phyloP scores from a whole-genome alignment of 2,888 invertebrate genomes.

The Leptinotarsa peninsularis region DNA sequence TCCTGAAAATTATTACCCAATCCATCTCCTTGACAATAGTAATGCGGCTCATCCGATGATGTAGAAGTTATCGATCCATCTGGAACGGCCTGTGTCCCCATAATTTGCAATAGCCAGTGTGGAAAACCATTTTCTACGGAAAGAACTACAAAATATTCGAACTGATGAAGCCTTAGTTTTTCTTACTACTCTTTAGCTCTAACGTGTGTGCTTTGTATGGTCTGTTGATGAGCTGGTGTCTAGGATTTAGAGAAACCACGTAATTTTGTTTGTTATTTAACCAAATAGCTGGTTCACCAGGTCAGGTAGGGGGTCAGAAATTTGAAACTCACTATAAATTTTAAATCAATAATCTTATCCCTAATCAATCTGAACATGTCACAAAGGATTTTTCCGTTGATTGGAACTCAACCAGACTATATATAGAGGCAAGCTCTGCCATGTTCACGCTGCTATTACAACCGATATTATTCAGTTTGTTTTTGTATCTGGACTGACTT shows the following conservation, averaged over 20 bases:
- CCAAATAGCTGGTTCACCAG: too few relatives aligned
- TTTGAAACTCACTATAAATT: not conserved
- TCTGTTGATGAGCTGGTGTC: too few relatives aligned
- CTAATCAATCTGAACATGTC: too few relatives aligned
- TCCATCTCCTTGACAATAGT: slow-evolving; percentile 66
- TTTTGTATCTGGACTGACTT: too few relatives aligned
- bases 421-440: too few relatives aligned
- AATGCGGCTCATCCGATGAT: slow-evolving; percentile 61
- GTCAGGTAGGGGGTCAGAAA: not conserved
- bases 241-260: too few relatives aligned
- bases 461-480: too few relatives aligned
- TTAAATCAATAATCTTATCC: too few relatives aligned
- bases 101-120: slow-evolving; percentile 62
- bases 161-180: not conserved
- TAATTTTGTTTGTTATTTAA: too few relatives aligned
- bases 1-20: slow-evolving; percentile 55
- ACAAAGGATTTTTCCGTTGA: too few relatives aligned
- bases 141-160: slow-evolving; percentile 10
- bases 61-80: slow-evolving; percentile 36
- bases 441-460: too few relatives aligned
- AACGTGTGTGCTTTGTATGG: not conserved
- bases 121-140: slow-evolving; percentile 57
- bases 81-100: slow-evolving; percentile 50
- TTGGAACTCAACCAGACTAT: too few relatives aligned
- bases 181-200: not conserved